A percentile compares a stretch with the other conserved stretches of the same genome.
Evolutionary conservation across 2,797 vertebrate genomes (phyloP).

Genomic region (Aselliscus stoliczkanus): DNA sequence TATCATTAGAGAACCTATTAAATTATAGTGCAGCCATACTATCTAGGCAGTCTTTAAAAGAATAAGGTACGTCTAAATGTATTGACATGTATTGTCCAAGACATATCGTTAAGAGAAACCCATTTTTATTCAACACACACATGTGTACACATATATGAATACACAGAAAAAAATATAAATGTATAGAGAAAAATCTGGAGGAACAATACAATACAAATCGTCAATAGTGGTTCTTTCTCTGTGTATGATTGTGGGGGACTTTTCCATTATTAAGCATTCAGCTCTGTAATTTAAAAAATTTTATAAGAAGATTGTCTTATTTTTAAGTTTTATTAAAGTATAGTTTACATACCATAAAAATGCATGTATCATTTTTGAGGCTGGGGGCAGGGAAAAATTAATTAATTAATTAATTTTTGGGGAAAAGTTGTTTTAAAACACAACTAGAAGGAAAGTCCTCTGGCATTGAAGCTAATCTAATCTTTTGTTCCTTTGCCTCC

Average conservation of each 20-base stretch:
- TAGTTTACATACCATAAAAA: neutral
- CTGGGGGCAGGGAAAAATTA: neutral
- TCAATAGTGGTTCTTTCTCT: neutral
- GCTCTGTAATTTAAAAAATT: neutral
- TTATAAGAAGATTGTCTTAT: too few species aligned
- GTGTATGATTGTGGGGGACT: neutral
- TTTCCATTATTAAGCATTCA: constrained; percentile 27
- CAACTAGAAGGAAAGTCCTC: neutral
- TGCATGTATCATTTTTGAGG: neutral
- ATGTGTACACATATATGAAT: neutral
- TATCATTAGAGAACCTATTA: constrained; percentile 37
- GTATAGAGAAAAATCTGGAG: constrained; percentile 7
- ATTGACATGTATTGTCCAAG: neutral
- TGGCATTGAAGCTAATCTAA: neutral
- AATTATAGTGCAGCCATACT: neutral
- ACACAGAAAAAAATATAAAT: neutral
- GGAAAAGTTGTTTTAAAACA: neutral
- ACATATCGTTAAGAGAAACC: constrained; percentile 28
- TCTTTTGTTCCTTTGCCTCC: neutral
- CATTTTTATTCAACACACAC: neutral
- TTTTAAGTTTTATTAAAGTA: too few species aligned
- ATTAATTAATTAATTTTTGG: neutral
- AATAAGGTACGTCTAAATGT: constrained; percentile 1
- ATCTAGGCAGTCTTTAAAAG: constrained; percentile 12
- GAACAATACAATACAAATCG: neutral